These are phyloP conservation scores for Entomobrya proxima DNA, from an alignment of 2,888 invertebrate species.

Conservation along the genomic window DNA sequence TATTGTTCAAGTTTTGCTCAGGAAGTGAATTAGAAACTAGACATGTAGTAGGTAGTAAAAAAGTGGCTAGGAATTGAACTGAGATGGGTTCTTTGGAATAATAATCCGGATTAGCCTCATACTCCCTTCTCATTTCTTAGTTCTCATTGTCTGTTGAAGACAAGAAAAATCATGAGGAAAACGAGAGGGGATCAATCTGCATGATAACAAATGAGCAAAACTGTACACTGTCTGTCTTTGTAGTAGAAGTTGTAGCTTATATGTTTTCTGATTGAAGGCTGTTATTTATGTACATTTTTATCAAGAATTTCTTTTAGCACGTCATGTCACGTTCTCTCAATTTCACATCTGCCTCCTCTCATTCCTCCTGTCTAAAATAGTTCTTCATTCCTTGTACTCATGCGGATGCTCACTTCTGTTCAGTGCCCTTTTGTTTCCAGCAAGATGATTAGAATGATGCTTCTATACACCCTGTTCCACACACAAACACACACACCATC, in stretches of 20 bases:
- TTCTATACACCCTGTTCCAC: neutral
- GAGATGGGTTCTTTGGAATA: slow-evolving; percentile 30
- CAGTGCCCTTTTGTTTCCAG: neutral
- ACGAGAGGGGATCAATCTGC: slow-evolving; percentile 22
- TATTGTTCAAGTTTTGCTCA: neutral
- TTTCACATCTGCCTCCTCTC: slow-evolving; percentile 14
- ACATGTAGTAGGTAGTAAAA: neutral
- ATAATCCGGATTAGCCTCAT: slow-evolving; percentile 32
- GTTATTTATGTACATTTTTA: neutral
- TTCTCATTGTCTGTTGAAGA: neutral
- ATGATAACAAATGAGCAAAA: slow-evolving; percentile 38
- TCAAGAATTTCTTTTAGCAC: neutral
- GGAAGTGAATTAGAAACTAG: neutral
- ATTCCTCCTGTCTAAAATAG: neutral
- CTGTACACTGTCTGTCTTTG: neutral
- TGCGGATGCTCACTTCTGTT: neutral
- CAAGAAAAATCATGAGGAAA: neutral
- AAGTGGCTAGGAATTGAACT: neutral
- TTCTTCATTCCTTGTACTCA: neutral
- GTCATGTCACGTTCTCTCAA: slow-evolving; percentile 34
- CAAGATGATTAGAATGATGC: neutral
- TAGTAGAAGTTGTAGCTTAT: neutral
- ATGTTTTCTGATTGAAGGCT: neutral
- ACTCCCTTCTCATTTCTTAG: neutral
- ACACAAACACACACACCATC: neutral